These are phyloP conservation scores for Proisotoma minuta DNA, from an alignment of 2,888 invertebrate species.

Conservation along the genomic window DNA sequence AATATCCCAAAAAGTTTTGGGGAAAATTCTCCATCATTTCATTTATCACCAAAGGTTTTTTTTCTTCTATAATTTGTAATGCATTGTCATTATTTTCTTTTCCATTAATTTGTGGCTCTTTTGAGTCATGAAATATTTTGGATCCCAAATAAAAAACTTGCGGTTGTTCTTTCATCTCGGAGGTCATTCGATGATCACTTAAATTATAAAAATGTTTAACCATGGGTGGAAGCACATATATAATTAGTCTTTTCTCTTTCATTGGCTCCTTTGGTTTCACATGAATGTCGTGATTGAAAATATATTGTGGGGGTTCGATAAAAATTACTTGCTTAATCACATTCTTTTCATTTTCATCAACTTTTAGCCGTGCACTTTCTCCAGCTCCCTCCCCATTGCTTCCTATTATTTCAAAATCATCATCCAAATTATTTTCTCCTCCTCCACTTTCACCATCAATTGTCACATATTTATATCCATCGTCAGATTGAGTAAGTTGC, in stretches of 20 bases:
- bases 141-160: neutral
- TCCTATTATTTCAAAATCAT: neutral
- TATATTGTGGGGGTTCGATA: constrained; percentile 10
- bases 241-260: neutral
- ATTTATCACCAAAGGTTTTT: neutral
- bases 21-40: neutral
- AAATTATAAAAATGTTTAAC: constrained; percentile 14
- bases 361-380: neutral
- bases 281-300: constrained; percentile 3
- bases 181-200: neutral
- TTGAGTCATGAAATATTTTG: neutral
- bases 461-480: no score
- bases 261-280: neutral
- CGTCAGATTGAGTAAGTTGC: no score
- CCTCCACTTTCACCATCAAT: no score
- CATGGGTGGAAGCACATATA: constrained; percentile 21
- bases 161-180: neutral
- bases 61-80: no score
- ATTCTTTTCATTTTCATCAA: neutral
- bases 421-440: neutral
- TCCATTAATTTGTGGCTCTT: neutral
- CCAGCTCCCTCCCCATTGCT: neutral
- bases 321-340: constrained; percentile 20
- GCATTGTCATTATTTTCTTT: neutral
- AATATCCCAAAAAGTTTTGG: neutral